Evolutionary conservation across 2,888 invertebrate genomes (phyloP).

Genomic region (Frankliniella intonsa): DNA sequence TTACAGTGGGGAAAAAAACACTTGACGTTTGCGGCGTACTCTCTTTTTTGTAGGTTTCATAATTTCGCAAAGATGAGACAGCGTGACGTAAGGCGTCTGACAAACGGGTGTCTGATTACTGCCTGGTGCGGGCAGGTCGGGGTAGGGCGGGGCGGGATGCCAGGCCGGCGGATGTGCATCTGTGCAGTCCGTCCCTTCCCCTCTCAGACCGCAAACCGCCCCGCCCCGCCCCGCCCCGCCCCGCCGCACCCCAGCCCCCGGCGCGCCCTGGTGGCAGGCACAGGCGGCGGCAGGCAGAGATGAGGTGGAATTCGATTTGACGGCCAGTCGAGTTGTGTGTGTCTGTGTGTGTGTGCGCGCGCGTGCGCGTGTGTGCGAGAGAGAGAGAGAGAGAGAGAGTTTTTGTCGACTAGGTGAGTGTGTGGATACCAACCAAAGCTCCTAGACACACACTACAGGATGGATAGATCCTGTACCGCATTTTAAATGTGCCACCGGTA

Average conservation of each 20-base stretch:
- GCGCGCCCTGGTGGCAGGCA: background rate
- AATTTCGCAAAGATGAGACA: background rate
- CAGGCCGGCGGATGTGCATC: background rate
- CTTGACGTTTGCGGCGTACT: too few species aligned
- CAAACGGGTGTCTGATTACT: background rate
- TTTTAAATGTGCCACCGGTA: too few species aligned
- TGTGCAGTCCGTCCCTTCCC: too few species aligned
- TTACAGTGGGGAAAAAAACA: too few species aligned
- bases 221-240: background rate
- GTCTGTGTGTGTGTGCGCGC: background rate
- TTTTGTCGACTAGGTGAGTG: too few species aligned
- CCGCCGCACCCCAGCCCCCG: background rate
- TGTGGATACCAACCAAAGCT: too few species aligned
- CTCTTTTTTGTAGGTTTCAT: background rate
- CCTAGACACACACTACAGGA: too few species aligned
- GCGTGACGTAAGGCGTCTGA: background rate
- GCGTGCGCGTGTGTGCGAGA: background rate
- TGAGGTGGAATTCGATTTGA: conserved; percentile 26
- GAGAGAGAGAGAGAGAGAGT: background rate
- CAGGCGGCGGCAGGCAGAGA: background rate
- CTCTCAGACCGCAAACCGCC: background rate
- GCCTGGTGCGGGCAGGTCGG: background rate
- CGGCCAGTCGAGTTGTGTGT: background rate
- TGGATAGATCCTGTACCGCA: too few species aligned
- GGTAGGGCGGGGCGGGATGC: background rate